A percentile compares a stretch with the other conserved stretches of the same genome.
These are phyloP conservation scores for Hyles lineata DNA, from an alignment of 2,888 invertebrate genomes.

Conservation along the genomic window DNA sequence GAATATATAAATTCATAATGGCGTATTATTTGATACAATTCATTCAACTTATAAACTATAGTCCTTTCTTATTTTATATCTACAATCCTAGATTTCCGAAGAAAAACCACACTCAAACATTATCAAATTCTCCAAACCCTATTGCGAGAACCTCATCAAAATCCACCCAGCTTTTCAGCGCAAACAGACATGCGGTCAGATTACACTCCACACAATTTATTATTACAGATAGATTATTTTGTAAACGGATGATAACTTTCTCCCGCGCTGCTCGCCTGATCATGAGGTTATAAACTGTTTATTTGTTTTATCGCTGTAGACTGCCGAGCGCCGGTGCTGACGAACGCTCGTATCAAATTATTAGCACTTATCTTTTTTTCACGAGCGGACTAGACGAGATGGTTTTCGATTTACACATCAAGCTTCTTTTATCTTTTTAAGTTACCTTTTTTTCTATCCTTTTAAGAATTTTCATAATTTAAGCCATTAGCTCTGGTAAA, in stretches of 20 bases:
- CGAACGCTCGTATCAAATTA: neutral
- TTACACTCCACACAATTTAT: conserved; percentile 1
- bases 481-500: too few relatives aligned
- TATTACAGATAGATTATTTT: conserved; percentile 17
- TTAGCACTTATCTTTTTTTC: neutral
- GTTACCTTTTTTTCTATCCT: neutral
- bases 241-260: conserved; percentile 20
- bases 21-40: too few relatives aligned
- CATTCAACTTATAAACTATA: too few relatives aligned
- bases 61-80: too few relatives aligned
- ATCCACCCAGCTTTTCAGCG: neutral
- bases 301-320: conserved; percentile 17
- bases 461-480: too few relatives aligned
- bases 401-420: neutral
- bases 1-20: too few relatives aligned
- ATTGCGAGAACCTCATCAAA: neutral
- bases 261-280: conserved; percentile 12
- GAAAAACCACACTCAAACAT: too few relatives aligned
- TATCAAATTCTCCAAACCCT: too few relatives aligned
- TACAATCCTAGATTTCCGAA: too few relatives aligned
- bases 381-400: neutral
- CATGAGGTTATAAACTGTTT: conserved; percentile 6
- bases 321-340: neutral
- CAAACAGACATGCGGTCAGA: neutral
- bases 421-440: neutral